Percentiles rank a stretch among this genome's conserved stretches.
Conservation (phyloP, 2,113 vertebrate genomes). For the Phyllopteryx taeniolatus region DNA sequence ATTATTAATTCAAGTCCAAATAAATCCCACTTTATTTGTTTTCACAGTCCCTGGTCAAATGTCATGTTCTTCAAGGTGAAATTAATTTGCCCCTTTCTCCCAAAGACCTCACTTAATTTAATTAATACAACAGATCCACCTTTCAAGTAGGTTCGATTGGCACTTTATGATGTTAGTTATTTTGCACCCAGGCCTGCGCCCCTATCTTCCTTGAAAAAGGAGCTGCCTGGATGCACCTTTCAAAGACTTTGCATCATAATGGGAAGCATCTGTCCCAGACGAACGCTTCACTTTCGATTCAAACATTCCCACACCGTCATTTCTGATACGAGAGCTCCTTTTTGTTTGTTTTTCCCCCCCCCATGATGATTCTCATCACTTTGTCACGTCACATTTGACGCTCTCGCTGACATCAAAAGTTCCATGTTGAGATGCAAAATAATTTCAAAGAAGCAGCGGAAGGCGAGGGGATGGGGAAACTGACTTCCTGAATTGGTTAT, state of each 20-base stretch:
- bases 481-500: conserved; percentile 44
- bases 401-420: conserved; percentile 60
- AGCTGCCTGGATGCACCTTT: conserved; percentile 45
- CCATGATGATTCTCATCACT: conserved; percentile 64
- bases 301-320: conserved; percentile 27
- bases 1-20: background rate
- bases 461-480: conserved; percentile 19
- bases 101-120: conserved; percentile 4
- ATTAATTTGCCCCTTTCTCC: conserved; percentile 9
- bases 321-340: conserved; percentile 8
- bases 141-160: conserved; percentile 14
- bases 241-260: conserved; percentile 51
- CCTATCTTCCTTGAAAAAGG: conserved; percentile 19
- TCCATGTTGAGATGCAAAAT: conserved; percentile 45
- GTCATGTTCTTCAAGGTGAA: background rate
- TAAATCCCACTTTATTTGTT: background rate
- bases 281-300: conserved; percentile 50
- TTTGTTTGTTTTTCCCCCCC: conserved; percentile 6
- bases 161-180: background rate
- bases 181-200: conserved; percentile 1
- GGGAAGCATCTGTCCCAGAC: conserved; percentile 38
- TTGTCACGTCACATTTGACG: conserved; percentile 53
- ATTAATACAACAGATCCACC: conserved; percentile 18
- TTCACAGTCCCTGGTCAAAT: background rate
- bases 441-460: conserved; percentile 42